Conservation (phyloP, 2,113 vertebrate species). For the Muscicapa adusta region DNA sequence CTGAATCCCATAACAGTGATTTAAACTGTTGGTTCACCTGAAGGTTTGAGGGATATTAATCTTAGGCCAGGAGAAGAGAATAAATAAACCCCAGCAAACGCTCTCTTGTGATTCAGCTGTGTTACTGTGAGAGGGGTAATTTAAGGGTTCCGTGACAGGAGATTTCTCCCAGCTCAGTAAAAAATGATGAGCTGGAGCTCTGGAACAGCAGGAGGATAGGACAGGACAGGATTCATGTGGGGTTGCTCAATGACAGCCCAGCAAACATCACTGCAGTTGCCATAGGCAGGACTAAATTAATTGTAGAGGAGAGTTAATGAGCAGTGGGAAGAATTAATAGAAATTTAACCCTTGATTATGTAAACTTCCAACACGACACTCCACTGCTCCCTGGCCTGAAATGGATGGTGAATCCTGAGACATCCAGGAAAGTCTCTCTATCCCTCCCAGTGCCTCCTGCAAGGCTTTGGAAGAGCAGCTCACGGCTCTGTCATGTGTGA, state of each 20-base stretch:
- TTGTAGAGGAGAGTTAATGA: background rate
- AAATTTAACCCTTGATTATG: background rate
- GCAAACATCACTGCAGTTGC: background rate
- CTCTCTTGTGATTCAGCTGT: background rate
- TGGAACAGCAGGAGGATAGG: background rate
- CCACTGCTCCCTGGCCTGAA: background rate
- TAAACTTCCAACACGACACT: background rate
- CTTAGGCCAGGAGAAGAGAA: background rate
- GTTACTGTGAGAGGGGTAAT: background rate
- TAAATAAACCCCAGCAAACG: background rate
- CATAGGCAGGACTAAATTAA: background rate
- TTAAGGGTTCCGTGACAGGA: background rate
- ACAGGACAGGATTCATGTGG: background rate
- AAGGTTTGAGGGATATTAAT: background rate
- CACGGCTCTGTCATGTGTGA: background rate
- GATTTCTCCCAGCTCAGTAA: background rate
- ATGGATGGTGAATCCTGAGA: background rate
- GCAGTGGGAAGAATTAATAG: background rate
- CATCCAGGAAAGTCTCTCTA: background rate
- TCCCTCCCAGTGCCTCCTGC: background rate
- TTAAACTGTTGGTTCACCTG: background rate
- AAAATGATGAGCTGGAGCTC: background rate
- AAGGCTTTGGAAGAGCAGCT: background rate
- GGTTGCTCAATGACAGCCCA: background rate
- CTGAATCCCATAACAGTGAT: background rate